These are phyloP conservation scores for Muntiacus reevesi DNA, from an alignment of 2,113 vertebrate genomes.

Conservation along the genomic window DNA sequence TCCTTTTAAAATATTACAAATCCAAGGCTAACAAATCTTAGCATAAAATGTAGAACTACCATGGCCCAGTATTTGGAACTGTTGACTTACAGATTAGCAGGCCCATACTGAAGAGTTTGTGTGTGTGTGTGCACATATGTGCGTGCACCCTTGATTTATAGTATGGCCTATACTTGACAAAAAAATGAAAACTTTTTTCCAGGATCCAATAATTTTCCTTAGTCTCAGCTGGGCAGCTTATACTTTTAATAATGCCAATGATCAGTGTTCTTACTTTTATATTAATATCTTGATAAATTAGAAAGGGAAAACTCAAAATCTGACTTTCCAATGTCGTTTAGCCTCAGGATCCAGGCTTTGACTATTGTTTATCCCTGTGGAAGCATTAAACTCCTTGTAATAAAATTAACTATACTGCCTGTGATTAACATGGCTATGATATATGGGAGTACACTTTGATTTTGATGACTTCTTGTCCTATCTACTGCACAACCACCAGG, in stretches of 20 bases:
- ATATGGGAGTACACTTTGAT: background rate
- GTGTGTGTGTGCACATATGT: accelerated
- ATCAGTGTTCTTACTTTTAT: background rate
- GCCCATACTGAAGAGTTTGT: background rate
- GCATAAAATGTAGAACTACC: background rate
- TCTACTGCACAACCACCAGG: background rate
- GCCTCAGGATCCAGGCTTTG: background rate
- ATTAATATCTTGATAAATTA: background rate
- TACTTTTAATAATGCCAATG: background rate
- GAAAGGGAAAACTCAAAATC: background rate
- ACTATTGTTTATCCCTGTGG: background rate
- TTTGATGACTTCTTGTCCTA: background rate
- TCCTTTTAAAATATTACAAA: background rate
- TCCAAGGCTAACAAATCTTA: background rate
- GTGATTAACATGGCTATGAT: background rate
- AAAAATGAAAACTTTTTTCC: background rate
- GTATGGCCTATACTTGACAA: background rate
- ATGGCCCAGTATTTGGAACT: background rate
- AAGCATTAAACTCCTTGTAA: background rate
- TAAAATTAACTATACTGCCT: background rate
- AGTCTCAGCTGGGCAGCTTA: background rate
- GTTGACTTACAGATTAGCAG: background rate
- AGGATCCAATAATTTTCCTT: background rate
- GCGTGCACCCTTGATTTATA: background rate
- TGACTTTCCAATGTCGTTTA: background rate